Conservation (phyloP, 2,888 invertebrate genomes). For the Drosophila yooni region DNA sequence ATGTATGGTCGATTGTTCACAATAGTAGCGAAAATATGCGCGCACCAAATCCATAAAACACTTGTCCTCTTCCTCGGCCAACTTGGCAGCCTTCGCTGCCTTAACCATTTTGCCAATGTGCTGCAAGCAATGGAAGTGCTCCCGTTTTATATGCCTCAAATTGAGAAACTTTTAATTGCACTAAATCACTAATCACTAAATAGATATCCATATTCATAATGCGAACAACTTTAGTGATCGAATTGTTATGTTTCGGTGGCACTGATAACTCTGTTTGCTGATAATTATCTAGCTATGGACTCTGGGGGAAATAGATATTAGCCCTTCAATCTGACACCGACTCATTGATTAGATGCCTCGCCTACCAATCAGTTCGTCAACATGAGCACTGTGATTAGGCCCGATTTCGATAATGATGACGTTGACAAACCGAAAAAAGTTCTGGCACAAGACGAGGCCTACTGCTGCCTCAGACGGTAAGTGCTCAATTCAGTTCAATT, state of each 20-base stretch:
- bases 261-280: slow-evolving; percentile 53
- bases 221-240: slow-evolving; percentile 59
- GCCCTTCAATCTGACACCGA: background rate
- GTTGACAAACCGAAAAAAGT: slow-evolving; percentile 34
- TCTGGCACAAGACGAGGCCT: slow-evolving; percentile 13
- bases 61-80: slow-evolving; percentile 21
- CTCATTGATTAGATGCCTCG: slow-evolving; percentile 63
- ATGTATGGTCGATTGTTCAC: slow-evolving; percentile 81
- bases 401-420: slow-evolving; percentile 33
- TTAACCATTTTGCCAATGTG: slow-evolving; percentile 45
- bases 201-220: slow-evolving; percentile 56
- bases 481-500: slow-evolving; percentile 2
- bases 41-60: slow-evolving; percentile 60
- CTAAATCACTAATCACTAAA: background rate
- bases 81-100: background rate
- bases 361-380: slow-evolving; percentile 51
- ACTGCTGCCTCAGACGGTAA: slow-evolving; percentile 47
- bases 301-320: slow-evolving; percentile 29
- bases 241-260: slow-evolving; percentile 63
- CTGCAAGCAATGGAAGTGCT: background rate
- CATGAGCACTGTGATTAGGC: slow-evolving; percentile 53
- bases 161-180: slow-evolving; percentile 37
- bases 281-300: slow-evolving; percentile 24
- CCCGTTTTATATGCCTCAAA: slow-evolving; percentile 25
- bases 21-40: slow-evolving; percentile 79